A percentile compares a stretch with the other conserved stretches of the same genome.
Conservation (phyloP, 2,797 vertebrate genomes). For the Malurus leucopterus region DNA sequence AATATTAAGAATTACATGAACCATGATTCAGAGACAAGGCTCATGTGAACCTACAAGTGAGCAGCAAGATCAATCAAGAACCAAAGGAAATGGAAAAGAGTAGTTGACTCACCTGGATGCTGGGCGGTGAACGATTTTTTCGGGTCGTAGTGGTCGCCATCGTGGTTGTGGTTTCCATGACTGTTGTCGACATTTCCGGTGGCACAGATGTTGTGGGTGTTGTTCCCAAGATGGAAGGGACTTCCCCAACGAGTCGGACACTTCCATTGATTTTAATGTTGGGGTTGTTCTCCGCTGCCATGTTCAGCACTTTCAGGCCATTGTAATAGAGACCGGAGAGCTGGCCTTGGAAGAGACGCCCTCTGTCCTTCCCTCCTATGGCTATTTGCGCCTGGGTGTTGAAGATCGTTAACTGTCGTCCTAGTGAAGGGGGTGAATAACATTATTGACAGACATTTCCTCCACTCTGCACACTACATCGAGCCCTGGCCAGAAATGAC, state of each 20-base stretch:
- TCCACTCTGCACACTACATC: background rate
- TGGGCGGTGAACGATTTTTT: constrained; percentile 91
- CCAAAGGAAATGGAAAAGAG: background rate
- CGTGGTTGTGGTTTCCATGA: constrained; percentile 96
- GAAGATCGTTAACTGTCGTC: constrained; percentile 98
- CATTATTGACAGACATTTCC: constrained; percentile 70
- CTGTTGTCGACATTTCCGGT: constrained; percentile 91
- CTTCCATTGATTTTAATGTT: constrained; percentile 96
- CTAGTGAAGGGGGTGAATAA: constrained; percentile 79
- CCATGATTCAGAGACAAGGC: background rate
- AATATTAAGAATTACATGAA: background rate
- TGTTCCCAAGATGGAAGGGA: constrained; percentile 86
- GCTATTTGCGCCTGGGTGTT: constrained; percentile 97
- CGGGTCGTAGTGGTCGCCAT: constrained; percentile 95
- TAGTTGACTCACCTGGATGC: constrained; percentile 82
- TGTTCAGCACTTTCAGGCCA: constrained; percentile 93
- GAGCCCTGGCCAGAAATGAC: constrained; percentile 11
- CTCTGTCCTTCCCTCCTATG: constrained; percentile 90
- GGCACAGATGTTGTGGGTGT: constrained; percentile 88
- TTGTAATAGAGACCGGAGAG: constrained; percentile 98
- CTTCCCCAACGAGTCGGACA: constrained; percentile 92
- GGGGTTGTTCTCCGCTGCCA: constrained; percentile 91
- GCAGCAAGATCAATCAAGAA: background rate
- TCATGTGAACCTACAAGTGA: background rate
- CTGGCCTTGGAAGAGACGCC: constrained; percentile 94